Evolutionary conservation across 2,888 invertebrate species (phyloP), one percentile per base, ranked within the genome.

Genomic region (Lycia hirtaria): DNA sequence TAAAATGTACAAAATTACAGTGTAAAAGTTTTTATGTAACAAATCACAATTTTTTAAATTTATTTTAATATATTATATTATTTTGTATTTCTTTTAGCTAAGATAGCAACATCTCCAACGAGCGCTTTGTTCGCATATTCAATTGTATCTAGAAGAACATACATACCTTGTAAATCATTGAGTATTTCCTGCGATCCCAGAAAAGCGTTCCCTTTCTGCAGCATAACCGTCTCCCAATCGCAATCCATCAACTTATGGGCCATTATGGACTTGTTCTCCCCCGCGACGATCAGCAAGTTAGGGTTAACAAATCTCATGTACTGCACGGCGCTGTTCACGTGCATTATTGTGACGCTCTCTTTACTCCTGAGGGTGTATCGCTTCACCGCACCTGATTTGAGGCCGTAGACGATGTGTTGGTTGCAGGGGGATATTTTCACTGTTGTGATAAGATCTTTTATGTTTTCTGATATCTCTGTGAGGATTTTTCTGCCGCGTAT

Each of bases 361-460:
- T 91, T 90, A 0, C 83, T 82, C 0, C 83, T 73, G 0, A 91
- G 69, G 0, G 87, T 84, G 65, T 87, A 92, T 64, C 88, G 82
- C 32, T 83, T 84, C 0, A 94, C 87, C 0, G 70, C 69, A 1
- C 92, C 92, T 0, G 88, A 88, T 12, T 85, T 81, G 0, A 92
- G 83, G 0, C 92, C 89, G 69, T 92, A 94, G 7, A 93, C 70
- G 0, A 94, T 76, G 72, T 89, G 87, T 26, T 87, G 88, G 64
- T 92, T 93, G 75, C 93, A 89, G 0, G 92, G 87, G 0, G 91
- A 90, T 60, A 94, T 85, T 49, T 84, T 85, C 1, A 94, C 78
- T 3, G 76, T 76, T 1, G 87, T 89, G 44, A 94, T 90, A 45
- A 80, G 85, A 26, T 90, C 92, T 38, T 89, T 81, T 0, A 82